phyloP scores from a whole-genome alignment of 2,113 vertebrate genomes.

The Erpornis zantholeuca region DNA sequence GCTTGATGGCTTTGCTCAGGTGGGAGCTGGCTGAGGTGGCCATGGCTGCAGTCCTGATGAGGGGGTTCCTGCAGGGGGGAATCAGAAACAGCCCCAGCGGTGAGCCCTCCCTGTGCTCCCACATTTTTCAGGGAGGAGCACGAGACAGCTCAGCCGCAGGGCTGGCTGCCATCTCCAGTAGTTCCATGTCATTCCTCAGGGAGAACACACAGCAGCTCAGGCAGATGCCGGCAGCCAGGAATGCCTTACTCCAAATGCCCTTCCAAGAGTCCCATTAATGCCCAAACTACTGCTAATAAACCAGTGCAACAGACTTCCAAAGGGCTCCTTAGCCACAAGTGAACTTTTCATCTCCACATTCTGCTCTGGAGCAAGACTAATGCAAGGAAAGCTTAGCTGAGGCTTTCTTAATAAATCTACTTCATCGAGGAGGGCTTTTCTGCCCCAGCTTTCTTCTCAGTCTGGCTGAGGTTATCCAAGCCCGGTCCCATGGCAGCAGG shows the following conservation, averaged over 20 bases:
- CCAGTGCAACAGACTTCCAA: neutral
- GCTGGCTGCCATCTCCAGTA: neutral
- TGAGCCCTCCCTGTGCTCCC: neutral
- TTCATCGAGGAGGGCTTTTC: neutral
- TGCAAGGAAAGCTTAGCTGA: neutral
- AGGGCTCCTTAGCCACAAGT: neutral
- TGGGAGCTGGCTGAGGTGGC: conserved; percentile 87
- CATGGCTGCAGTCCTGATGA: conserved; percentile 73
- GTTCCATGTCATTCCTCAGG: neutral
- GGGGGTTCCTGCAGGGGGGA: conserved; percentile 46
- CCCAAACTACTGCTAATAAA: neutral
- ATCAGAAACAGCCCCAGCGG: neutral
- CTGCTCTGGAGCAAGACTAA: rapidly evolving
- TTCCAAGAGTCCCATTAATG: neutral
- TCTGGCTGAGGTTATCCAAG: neutral
- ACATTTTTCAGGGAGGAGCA: neutral
- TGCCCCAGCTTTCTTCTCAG: neutral
- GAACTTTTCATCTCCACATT: neutral
- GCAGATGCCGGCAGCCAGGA: neutral
- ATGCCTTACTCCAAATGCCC: neutral
- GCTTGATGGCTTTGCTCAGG: conserved; percentile 89
- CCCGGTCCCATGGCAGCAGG: neutral
- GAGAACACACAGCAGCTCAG: neutral
- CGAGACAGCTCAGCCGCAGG: rapidly evolving
- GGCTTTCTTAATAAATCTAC: neutral